Evolutionary conservation across 1,140 invertebrate species (phyloP).

Genomic region (Frieseomelitta varia): DNA sequence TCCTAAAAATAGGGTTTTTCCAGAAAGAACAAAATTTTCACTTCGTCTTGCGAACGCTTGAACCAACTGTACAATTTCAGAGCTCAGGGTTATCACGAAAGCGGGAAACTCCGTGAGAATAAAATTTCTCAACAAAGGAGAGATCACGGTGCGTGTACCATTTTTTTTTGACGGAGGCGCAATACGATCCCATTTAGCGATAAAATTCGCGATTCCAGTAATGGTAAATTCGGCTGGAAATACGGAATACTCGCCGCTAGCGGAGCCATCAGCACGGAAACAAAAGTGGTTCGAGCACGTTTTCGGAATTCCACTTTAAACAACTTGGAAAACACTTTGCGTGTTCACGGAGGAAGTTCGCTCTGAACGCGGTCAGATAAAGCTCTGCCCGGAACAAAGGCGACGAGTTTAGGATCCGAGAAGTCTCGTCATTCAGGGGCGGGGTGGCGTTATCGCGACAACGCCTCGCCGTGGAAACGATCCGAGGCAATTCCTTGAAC

Average conservation of each 20-base stretch:
- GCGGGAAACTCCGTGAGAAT: background rate
- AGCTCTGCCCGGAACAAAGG: background rate
- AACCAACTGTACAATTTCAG: background rate
- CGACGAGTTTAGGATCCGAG: background rate
- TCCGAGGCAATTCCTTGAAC: constrained; percentile 39
- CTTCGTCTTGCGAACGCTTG: too few relatives aligned
- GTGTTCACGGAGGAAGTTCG: background rate
- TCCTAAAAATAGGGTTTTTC: background rate
- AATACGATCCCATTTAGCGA: too few relatives aligned
- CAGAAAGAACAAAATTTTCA: background rate
- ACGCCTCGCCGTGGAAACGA: constrained; percentile 1
- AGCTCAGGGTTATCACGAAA: background rate
- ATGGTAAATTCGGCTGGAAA: background rate
- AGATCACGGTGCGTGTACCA: background rate
- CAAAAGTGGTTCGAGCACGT: background rate
- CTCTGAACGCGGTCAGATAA: background rate
- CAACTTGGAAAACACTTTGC: constrained; percentile 2
- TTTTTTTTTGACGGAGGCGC: background rate
- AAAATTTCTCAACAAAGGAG: background rate
- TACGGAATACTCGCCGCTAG: background rate
- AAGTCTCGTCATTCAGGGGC: background rate
- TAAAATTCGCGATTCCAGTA: too few relatives aligned
- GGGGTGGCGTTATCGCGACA: background rate
- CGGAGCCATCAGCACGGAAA: background rate
- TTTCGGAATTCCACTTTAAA: background rate